Evolutionary conservation across 2,113 vertebrate species (phyloP), one percentile per base, ranked within the genome.

Genomic region (Brachypteracias leptosomus): DNA sequence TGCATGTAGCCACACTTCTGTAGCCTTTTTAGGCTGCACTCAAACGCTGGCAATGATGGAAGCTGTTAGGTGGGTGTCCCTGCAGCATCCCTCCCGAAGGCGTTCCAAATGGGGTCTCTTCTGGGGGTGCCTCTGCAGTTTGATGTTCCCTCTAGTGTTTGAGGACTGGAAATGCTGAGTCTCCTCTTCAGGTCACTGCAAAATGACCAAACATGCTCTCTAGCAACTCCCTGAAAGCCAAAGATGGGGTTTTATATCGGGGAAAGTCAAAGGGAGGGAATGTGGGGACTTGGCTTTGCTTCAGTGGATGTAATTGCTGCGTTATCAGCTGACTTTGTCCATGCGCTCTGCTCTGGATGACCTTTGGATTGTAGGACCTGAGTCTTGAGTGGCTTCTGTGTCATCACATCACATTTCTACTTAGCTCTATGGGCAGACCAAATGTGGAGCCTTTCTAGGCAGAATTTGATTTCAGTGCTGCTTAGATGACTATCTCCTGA

Each of bases 121-220:
- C 88, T 52, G 65, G 88, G 91, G 76, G 55, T 73, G 63, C 76
- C 79, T 82, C 44, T 51, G 76, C 85, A 91, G 88, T 90, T 94
- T 88, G 83, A 78, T 96, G 94, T 93, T 94, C 93, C 85, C 90
- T 94, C 93, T 94, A 94, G 90, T 90, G 93, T 94, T 25, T 92
- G 91, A 94, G 78, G 61, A 11, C 67, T 88, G 93, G 86, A 95
- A 95, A 92, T 93, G 79, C 82, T 72, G 82, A 93, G 59, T 63
- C 55, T 80, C 1, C 68, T 79, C 4, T 1, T 35, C 40, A 26
- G 24, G 20, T 67, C 0, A 0, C 76, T 78, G 70, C 44, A 81
- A 47, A 93, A 90, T 80, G 61, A 57, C 63, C 49, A 54, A 11
- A 65, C 13, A 6, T 0, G 0, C 46, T 49, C n/a, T 77, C 38